These are phyloP conservation scores for Typhlichthys eigenmanni DNA, from an alignment of 2,797 vertebrate species.

Conservation along the genomic window DNA sequence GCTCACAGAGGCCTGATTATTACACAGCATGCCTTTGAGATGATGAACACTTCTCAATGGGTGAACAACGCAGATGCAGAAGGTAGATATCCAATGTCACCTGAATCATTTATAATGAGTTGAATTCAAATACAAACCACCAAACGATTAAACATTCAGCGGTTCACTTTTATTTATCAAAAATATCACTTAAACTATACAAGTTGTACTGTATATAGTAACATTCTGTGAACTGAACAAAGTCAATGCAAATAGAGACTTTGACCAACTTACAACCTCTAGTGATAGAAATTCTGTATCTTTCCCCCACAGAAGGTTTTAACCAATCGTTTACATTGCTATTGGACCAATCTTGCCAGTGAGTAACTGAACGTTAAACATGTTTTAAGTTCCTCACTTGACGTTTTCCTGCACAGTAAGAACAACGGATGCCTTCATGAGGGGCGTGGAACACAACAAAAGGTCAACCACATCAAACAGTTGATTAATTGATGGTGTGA, in stretches of 20 bases:
- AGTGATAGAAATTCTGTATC: too few species aligned
- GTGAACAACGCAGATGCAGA: conserved; percentile 8
- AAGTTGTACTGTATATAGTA: too few species aligned
- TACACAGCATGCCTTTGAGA: conserved; percentile 28
- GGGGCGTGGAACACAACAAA: conserved; percentile 58
- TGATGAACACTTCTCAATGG: conserved; percentile 16
- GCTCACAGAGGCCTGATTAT: conserved; percentile 41
- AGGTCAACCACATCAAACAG: conserved; percentile 62
- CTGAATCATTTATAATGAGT: background rate
- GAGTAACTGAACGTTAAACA: conserved; percentile 24
- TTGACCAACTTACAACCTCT: too few species aligned
- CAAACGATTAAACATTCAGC: too few species aligned
- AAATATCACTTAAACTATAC: too few species aligned
- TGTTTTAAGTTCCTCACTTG: conserved; percentile 44
- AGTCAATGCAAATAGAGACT: too few species aligned
- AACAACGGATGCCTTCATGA: conserved; percentile 64
- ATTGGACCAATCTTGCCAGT: conserved; percentile 15
- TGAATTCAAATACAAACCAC: background rate
- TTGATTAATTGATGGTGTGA: conserved; percentile 57
- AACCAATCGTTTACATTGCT: background rate
- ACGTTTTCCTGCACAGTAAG: conserved; percentile 37
- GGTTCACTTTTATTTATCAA: too few species aligned
- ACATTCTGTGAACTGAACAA: too few species aligned
- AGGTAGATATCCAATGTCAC: background rate
- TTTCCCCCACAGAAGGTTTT: too few species aligned